phyloP scores from a whole-genome alignment of 2,113 vertebrate species.

The Pyrgilauda ruficollis region DNA sequence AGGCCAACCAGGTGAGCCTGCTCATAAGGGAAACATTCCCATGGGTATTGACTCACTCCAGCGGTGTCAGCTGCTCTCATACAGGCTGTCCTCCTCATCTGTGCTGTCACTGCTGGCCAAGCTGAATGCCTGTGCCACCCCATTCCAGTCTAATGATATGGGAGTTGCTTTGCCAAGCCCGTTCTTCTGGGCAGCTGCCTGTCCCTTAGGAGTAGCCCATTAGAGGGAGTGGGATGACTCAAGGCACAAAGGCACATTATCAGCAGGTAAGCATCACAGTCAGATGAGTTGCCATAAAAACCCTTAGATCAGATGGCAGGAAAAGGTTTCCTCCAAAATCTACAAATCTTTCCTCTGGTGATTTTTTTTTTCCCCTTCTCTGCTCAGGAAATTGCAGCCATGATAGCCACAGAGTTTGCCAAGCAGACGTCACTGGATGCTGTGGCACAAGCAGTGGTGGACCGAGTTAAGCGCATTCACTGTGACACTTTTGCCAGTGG shows the following conservation, averaged over 20 bases:
- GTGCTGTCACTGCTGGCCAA: not conserved
- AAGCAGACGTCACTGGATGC: slow-evolving; percentile 89
- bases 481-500: slow-evolving; percentile 90
- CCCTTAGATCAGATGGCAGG: not conserved
- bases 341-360: not conserved
- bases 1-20: slow-evolving; percentile 91
- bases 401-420: slow-evolving; percentile 95
- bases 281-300: not conserved
- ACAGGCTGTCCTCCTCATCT: not conserved
- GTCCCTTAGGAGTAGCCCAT: not conserved
- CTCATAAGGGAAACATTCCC: not conserved
- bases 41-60: not conserved
- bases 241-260: not conserved
- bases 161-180: not conserved
- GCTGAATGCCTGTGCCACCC: not conserved
- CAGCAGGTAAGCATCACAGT: not conserved
- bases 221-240: not conserved
- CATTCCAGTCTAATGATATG: not conserved
- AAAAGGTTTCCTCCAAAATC: not conserved
- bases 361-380: rapidly evolving
- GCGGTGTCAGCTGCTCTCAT: not conserved
- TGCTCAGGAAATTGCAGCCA: slow-evolving; percentile 91
- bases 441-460: slow-evolving; percentile 93
- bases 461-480: slow-evolving; percentile 90
- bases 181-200: not conserved